phyloP scores from a whole-genome alignment of 2,797 vertebrate genomes.

The Cheirogaleus major region DNA sequence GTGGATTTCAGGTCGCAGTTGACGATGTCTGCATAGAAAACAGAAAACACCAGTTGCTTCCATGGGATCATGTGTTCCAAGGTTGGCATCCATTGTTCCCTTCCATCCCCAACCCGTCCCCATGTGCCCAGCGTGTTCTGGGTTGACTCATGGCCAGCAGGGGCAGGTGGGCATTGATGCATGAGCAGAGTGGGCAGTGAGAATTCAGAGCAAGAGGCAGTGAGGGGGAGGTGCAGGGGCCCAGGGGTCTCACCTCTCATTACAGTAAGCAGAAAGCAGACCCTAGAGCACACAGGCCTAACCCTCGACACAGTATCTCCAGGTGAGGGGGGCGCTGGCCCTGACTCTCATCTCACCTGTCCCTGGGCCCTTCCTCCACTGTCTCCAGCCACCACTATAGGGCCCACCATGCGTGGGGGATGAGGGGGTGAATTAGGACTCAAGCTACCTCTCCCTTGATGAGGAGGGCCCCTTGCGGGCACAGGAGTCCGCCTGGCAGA shows the following conservation, averaged over 20 bases:
- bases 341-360: background rate
- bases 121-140: background rate
- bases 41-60: slow-evolving; percentile 40
- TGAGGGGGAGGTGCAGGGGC: fast-evolving
- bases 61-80: background rate
- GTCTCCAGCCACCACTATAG: background rate
- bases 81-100: background rate
- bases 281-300: background rate
- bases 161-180: background rate
- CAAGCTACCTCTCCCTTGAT: background rate
- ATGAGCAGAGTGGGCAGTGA: background rate
- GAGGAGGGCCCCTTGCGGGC: background rate
- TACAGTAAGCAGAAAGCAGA: background rate
- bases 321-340: background rate
- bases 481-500: background rate
- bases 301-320: background rate
- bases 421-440: background rate
- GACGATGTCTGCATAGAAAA: slow-evolving; percentile 93
- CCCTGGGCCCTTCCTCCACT: background rate
- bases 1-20: slow-evolving; percentile 99
- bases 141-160: background rate
- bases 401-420: background rate
- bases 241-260: background rate
- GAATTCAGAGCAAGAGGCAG: background rate
- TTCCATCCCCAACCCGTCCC: background rate